Evolutionary conservation across 2,888 invertebrate species (phyloP), one percentile per base, ranked within the genome.

Genomic region (Drosophila kokeensis): DNA sequence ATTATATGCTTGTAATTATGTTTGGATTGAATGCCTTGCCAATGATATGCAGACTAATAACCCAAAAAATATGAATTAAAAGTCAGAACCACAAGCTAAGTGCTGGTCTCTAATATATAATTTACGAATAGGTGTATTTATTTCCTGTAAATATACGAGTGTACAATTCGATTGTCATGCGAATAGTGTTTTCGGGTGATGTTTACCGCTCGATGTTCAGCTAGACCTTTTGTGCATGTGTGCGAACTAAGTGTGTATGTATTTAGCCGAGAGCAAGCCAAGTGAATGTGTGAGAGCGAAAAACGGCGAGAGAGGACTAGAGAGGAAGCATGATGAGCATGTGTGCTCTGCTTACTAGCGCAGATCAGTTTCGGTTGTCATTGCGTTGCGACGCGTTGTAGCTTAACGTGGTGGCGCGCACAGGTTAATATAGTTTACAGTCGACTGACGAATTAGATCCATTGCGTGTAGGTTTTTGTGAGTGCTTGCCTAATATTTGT

Each of bases 311-410:
- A 53, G 38, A 21, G 18, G n/a, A 11, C 21, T 42, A 54, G 13
- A 45, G 6, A 24, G 24, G 24, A 15, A 24, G 45, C 45, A 7
- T 4, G 7, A 15, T 45, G 49, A 53, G 42, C 40, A 29, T 27
- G 40, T 59, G 36, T 54, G 53, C 18, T 45, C 21, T 75, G 59
- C 55, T 72, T 68, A 72, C 67, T 68, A 32, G 53, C 68, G 55
- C 76, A 83, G 87, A 84, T 87, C 87, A 78, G 68, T 81, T 63
- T 57, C 52, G 66, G 60, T 69, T 76, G 66, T 53, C 76, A 66
- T 62, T 70, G 65, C 50, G 66, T 76, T 62, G 70, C 50, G 70
- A 59, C 75, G 70, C 80, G 57, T 60, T 54, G 76, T 79, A 61
- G 49, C 45, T 79, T 54, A 21, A 65, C 55, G 55, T 63, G 21